Evolutionary conservation across 2,797 vertebrate genomes (phyloP), one percentile per base, ranked within the genome.

Genomic region (Typhlichthys subterraneus): DNA sequence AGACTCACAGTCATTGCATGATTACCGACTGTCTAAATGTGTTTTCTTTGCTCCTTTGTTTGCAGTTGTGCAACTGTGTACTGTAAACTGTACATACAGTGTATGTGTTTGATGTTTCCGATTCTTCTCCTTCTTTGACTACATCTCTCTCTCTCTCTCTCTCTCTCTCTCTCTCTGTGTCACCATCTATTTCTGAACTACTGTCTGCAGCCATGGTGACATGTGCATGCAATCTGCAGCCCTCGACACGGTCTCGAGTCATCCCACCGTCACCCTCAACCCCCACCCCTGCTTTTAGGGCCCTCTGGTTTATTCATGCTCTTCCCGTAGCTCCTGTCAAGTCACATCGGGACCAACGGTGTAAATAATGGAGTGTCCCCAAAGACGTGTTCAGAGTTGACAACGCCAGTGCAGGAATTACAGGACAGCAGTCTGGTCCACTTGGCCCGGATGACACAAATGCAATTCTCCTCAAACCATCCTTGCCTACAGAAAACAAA

Each of bases 321-420:
- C 88, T 93, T 89, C 86, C 85, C 91, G 86, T 91, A 91, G 80
- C 73, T 91, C 86, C 89, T 91, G 81, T 92, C 89, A 91, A 76
- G 78, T 90, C 90, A 77, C 69, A 84, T 92, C 88, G 89, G 85
- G 84, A 90, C 77, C 76, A 84, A 80, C 70, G 81, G 85, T 86
- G 92, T 93, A 92, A 94, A 94, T 93, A 95, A 94, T 88, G 87
- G 83, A 93, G 88, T 88, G 75, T 82, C 89, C 85, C 73, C 85
- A 70, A 82, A 86, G 76, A 90, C 67, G 55, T 76, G 78, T 84
- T 80, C 79, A 74, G 65, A 63, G 80, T 72, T 73, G 80, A 77
- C 78, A 83, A 82, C 76, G 85, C 80, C 72, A 80, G 79, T 78
- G 63, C 17, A 55, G 71, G 70, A 67, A 66, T 66, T 71, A 70